phyloP scores from a whole-genome alignment of 35 echinoderm and acorn worm genomes.

The Ophioderma brevispina region DNA sequence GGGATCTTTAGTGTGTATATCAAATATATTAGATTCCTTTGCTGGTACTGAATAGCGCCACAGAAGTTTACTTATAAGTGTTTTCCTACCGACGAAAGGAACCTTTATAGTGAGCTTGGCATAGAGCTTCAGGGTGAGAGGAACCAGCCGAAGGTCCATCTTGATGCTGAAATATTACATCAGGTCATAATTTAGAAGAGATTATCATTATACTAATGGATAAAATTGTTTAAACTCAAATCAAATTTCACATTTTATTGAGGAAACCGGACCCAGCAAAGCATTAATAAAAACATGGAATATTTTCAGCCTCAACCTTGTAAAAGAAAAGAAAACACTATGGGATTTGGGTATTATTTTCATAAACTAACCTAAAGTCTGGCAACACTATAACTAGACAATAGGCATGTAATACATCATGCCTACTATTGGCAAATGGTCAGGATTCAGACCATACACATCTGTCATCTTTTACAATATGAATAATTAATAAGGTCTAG shows the following conservation, averaged over 20 bases:
- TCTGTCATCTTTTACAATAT: no score
- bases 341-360: no score
- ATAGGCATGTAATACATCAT: no score
- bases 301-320: background rate
- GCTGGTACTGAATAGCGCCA: background rate
- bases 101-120: background rate
- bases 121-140: background rate
- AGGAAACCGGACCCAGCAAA: background rate
- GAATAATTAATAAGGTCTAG: no score
- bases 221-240: background rate
- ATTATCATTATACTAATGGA: background rate
- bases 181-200: background rate
- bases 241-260: background rate
- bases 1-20: constrained; percentile 10
- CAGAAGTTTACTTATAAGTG: background rate
- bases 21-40: background rate
- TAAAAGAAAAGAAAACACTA: no score
- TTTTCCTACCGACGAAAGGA: background rate
- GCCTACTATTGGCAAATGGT: no score
- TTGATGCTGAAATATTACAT: background rate
- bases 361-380: no score
- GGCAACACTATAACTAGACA: no score
- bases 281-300: background rate
- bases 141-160: background rate
- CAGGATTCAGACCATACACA: no score